phyloP scores from a whole-genome alignment of 2,113 vertebrate species.

The Mormyrus iriodes region DNA sequence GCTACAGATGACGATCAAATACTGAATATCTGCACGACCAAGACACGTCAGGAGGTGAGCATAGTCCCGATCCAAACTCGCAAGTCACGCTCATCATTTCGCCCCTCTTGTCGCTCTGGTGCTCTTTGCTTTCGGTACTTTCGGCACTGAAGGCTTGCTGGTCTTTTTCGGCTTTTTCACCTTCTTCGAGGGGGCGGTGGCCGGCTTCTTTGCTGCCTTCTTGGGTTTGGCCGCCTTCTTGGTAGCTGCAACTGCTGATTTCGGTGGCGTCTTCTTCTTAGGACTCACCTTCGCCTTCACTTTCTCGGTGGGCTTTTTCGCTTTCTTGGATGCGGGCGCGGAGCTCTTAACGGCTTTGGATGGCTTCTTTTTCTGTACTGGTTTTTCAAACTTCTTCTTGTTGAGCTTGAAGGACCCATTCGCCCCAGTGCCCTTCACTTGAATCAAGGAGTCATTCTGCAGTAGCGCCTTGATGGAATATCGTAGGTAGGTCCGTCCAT shows the following conservation, averaged over 20 bases:
- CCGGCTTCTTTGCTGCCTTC: constrained; percentile 68
- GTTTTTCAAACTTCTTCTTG: constrained; percentile 69
- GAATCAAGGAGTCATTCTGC: constrained; percentile 76
- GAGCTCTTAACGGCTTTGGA: constrained; percentile 38
- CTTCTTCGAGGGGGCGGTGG: constrained; percentile 62
- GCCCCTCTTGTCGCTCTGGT: constrained; percentile 5
- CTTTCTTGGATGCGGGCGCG: constrained; percentile 29
- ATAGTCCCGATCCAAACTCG: not conserved
- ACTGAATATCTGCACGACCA: not conserved
- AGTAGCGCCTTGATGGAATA: constrained; percentile 78
- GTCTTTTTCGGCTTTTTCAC: constrained; percentile 18
- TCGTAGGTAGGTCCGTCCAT: constrained; percentile 77
- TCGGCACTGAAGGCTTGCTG: constrained; percentile 17
- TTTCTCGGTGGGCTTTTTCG: constrained; percentile 43
- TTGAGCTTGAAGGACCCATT: constrained; percentile 82
- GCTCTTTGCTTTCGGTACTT: constrained; percentile 17
- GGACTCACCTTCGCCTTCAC: constrained; percentile 11
- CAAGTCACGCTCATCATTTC: not conserved
- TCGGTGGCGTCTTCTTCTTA: constrained; percentile 15
- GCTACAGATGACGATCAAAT: not conserved
- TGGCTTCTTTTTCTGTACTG: constrained; percentile 13
- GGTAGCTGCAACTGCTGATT: not conserved
- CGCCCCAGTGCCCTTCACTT: constrained; percentile 78
- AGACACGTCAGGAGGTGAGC: too few relatives aligned
- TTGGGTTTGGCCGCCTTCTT: constrained; percentile 35